Base-by-base conservation (phyloP, 2,113 vertebrate species). In the Eubucco bourcierii region DNA sequence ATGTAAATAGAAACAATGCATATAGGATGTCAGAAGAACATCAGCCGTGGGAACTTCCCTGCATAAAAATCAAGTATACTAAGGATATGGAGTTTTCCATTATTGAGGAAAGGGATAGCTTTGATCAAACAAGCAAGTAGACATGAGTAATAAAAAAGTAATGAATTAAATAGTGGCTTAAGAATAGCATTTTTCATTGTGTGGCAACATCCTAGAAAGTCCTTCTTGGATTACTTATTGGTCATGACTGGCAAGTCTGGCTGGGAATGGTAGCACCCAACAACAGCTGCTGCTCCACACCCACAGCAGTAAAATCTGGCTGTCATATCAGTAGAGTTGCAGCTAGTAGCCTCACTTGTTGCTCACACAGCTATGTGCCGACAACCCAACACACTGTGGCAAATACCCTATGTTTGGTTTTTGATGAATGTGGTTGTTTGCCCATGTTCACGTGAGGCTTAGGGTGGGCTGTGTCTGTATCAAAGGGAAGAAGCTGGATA, bases 111-210 rank as follows among this genome's bases (percentile, higher is more conserved):
- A 83, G 53, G 3, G n/a, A 66, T 80, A 87, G 12, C 52, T 91
- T 66, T 28, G 31, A 94, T 82, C 77, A 96, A 94, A 87, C 24
- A 6, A 67, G 44, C 37, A 94, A 82, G 53, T n/a, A 90, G 71
- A 76, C 23, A 81, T 88, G 89, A 86, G 31, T 59, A 95, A 93
- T 80, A 91, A 74, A 71, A 81, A 93, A 91, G 41, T 85, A 25
- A 90, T 95, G 12, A 95, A 96, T 94, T 93, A 96, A 94, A 94
- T 29, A 95, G 52, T 59, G 66, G 44, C 75, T 95, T 95, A 72
- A 92, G 96, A 90, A 70, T 68, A 68, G 15, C 4, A 5, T 60
- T 80, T 84, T 68, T 77, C 6, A 59, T 19, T 19, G 56, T 31
- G 16, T 11, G 50, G 14, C 8, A 55, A 24, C 7, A 10, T 16